A percentile compares a stretch with the other conserved stretches of the same genome.
These are phyloP conservation scores for Cacoxenus indagator DNA, from an alignment of 2,888 invertebrate species.

Conservation along the genomic window DNA sequence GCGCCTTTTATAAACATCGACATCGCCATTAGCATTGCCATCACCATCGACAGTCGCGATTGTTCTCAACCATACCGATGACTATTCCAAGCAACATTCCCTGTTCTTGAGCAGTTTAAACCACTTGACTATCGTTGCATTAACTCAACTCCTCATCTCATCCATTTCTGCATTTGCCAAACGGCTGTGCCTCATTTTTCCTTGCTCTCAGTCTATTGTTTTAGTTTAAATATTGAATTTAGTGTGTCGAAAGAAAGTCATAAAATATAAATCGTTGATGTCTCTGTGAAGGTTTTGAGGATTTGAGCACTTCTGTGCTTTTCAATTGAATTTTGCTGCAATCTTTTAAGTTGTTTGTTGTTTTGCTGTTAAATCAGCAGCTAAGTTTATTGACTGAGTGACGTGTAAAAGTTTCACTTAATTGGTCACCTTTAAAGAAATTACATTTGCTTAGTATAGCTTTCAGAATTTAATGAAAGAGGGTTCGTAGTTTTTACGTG, in stretches of 20 bases:
- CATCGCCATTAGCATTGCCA: slow-evolving; percentile 29
- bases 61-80: slow-evolving; percentile 32
- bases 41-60: slow-evolving; percentile 7
- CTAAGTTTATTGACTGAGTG: neutral
- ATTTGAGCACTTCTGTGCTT: neutral
- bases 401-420: too few species aligned
- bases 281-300: slow-evolving; percentile 26
- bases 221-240: slow-evolving; percentile 54
- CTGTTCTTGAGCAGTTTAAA: slow-evolving; percentile 60
- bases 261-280: slow-evolving; percentile 41
- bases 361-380: neutral
- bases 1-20: slow-evolving; percentile 35
- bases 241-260: neutral
- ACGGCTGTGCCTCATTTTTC: neutral
- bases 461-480: too few species aligned
- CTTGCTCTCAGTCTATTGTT: slow-evolving; percentile 30
- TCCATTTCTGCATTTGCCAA: neutral
- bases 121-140: slow-evolving; percentile 50
- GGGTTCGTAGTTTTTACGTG: too few species aligned
- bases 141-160: neutral
- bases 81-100: neutral
- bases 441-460: too few species aligned
- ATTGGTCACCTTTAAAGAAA: too few species aligned
- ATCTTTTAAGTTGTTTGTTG: neutral
- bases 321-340: neutral